Evolutionary conservation across 2,888 invertebrate genomes (phyloP).

Genomic region (Nomada lathburiana): DNA sequence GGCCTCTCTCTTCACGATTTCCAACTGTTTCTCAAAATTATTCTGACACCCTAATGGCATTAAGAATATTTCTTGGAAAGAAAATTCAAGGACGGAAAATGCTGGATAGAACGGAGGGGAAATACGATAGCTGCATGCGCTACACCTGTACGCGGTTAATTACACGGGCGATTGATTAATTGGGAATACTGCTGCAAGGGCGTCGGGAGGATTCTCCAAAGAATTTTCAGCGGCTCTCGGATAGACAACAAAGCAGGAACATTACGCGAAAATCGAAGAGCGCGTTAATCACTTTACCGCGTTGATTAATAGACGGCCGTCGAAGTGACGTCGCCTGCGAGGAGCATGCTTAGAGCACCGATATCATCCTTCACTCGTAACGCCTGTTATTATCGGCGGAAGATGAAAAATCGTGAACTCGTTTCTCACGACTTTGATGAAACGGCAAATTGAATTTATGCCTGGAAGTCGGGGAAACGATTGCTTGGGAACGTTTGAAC

Average conservation of each 20-base stretch:
- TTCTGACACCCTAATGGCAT: too few relatives aligned
- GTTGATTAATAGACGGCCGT: constrained; percentile 50
- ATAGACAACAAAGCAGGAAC: constrained; percentile 20
- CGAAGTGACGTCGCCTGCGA: constrained; percentile 37
- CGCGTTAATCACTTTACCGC: constrained; percentile 46
- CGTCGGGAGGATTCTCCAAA: constrained; percentile 22
- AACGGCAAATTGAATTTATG: constrained; percentile 26
- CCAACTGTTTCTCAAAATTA: too few relatives aligned
- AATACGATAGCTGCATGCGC: background rate
- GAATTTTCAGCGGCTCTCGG: constrained; percentile 5
- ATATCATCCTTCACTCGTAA: constrained; percentile 51
- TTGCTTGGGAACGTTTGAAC: background rate
- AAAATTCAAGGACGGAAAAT: background rate
- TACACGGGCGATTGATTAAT: constrained; percentile 59
- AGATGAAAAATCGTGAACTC: constrained; percentile 11
- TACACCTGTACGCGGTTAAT: constrained; percentile 26
- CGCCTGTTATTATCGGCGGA: constrained; percentile 37
- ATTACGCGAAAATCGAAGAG: constrained; percentile 31
- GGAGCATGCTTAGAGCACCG: constrained; percentile 7
- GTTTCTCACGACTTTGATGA: constrained; percentile 19
- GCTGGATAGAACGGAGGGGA: background rate
- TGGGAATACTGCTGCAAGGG: constrained; percentile 49
- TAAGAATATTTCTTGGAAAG: too few relatives aligned
- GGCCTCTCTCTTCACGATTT: too few relatives aligned
- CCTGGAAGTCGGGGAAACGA: background rate